These are phyloP conservation scores for Diuraphis noxia DNA, from an alignment of 1,140 invertebrate species.

Conservation along the genomic window DNA sequence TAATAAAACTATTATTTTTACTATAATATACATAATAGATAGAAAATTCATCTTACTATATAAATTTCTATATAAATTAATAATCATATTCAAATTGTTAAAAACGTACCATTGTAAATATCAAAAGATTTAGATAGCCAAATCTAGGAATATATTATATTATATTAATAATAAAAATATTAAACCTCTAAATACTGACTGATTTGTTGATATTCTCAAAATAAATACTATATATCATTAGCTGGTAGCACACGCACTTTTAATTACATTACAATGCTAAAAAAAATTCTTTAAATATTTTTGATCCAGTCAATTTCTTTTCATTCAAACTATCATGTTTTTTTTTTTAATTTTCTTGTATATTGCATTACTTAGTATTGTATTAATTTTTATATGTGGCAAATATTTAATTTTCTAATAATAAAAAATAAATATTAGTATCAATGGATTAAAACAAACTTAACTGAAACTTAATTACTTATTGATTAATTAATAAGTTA, in stretches of 20 bases:
- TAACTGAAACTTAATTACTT: neutral
- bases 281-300: neutral
- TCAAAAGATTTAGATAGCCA: too few relatives aligned
- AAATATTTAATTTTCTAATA: neutral
- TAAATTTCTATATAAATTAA: too few relatives aligned
- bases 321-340: neutral
- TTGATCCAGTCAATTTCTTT: neutral
- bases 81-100: too few relatives aligned
- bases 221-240: neutral
- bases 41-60: too few relatives aligned
- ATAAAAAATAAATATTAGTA: neutral
- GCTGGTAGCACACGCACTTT: neutral
- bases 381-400: neutral
- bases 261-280: neutral
- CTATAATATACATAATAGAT: too few relatives aligned
- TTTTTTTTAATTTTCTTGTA: neutral
- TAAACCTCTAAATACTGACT: neutral
- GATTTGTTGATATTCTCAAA: neutral
- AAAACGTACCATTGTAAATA: too few relatives aligned
- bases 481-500: neutral
- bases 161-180: too few relatives aligned
- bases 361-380: too few relatives aligned
- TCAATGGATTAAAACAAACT: neutral
- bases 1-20: too few relatives aligned
- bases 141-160: too few relatives aligned